Base-by-base conservation (phyloP, 2,797 vertebrate species). In the Xyrichtys novacula region DNA sequence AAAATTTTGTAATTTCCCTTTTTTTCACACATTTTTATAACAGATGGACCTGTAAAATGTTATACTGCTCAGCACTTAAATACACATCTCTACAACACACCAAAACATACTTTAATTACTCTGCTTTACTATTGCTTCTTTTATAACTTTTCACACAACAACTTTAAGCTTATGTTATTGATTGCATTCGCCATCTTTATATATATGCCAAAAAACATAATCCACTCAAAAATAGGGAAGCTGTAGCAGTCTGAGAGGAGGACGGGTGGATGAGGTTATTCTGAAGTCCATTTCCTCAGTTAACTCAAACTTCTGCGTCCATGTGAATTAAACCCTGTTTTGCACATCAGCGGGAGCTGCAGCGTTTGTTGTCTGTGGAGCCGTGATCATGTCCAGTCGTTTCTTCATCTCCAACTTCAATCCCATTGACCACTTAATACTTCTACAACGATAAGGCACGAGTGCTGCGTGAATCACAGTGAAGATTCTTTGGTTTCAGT, bases 1-100 rank as follows among this genome's bases (percentile, higher is more conserved):
- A 86, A n/a, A 85, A 91, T 91, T 94, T 94, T 93, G 66, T 92
- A 92, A 91, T 94, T 82, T 90, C 66, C 76, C 50, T 78, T 85
- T 88, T 52, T 78, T 74, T 56, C 89, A 89, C 89, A 85, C 86
- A 76, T 83, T 76, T 83, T 76, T 65, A 81, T 76, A 88, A 82
- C 94, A 96, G 92, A 95, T 92, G 93, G 93, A 90, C 94, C 94
- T 92, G 91, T 94, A 95, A 95, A 94, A 93, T 94, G 95, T 94
- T 94, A 94, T 94, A 94, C 79, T 93, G 95, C 94, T 96, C 96
- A 94, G 93, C 91, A 96, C 92, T 97, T 97, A 98, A 99, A 98
- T 98, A 98, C 94, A 96, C 90, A 94, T 96, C 95, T 97, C 95
- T 96, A 97, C 94, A 96, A 95, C 96, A 98, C 95, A 94, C 94